These are phyloP conservation scores for Grammomys dolichurus DNA, from an alignment of 2,113 vertebrate species.

Conservation along the genomic window DNA sequence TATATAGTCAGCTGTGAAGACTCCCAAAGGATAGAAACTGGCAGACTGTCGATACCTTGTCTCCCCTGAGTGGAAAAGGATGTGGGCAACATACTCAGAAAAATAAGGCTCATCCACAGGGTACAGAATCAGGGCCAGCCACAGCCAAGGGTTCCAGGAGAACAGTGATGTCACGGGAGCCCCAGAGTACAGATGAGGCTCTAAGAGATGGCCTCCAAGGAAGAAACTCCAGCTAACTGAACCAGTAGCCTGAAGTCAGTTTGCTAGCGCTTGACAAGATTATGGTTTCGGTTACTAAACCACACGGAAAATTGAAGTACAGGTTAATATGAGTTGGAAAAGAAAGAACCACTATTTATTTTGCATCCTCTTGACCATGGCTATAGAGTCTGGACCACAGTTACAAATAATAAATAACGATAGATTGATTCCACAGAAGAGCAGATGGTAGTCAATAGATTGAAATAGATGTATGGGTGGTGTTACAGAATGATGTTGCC, in stretches of 20 bases:
- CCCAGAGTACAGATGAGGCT: neutral
- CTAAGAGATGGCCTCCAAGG: neutral
- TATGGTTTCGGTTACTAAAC: neutral
- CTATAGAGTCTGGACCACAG: neutral
- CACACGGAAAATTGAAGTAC: neutral
- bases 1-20: neutral
- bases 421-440: neutral
- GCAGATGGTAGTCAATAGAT: neutral
- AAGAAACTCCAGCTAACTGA: neutral
- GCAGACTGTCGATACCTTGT: neutral
- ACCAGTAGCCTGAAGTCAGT: neutral
- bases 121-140: too few species aligned
- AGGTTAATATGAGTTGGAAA: neutral
- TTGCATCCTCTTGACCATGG: neutral
- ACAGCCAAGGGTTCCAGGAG: rapidly evolving
- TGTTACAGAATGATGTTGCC: neutral
- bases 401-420: conserved; percentile 34
- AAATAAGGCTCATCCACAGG: neutral
- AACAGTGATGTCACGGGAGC: rapidly evolving
- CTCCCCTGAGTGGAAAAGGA: too few species aligned
- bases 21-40: neutral
- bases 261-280: neutral
- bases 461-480: neutral
- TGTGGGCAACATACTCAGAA: neutral
- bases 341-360: neutral